These are phyloP conservation scores for Dinothrombium tinctorium DNA, from an alignment of 1,140 invertebrate species.

Conservation along the genomic window DNA sequence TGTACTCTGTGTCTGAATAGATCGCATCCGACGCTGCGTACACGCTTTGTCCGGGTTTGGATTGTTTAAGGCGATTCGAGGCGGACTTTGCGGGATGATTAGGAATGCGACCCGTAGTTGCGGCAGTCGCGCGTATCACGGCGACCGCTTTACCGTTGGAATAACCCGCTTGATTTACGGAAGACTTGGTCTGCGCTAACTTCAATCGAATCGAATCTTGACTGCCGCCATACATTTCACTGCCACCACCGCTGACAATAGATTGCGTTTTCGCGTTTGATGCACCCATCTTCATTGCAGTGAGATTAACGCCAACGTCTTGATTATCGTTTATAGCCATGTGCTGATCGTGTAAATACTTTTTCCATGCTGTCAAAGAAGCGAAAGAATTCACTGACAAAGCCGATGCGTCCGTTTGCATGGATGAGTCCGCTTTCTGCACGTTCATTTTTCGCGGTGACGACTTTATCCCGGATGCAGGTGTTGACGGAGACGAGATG, in stretches of 20 bases:
- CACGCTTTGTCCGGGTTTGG: too few species aligned
- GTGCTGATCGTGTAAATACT: constrained; percentile 5
- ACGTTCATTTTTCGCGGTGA: constrained; percentile 3
- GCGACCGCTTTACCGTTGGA: constrained; percentile 1
- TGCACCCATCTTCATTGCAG: too few species aligned
- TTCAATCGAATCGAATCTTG: too few species aligned
- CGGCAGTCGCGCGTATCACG: background rate
- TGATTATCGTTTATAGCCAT: background rate
- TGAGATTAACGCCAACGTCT: background rate
- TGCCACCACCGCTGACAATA: too few species aligned
- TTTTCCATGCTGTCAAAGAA: background rate
- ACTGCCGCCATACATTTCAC: too few species aligned
- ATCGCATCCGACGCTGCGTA: background rate
- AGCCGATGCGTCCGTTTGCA: constrained; percentile 1
- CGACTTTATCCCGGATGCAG: background rate
- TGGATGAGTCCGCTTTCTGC: constrained; percentile 4
- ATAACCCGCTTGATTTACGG: too few species aligned
- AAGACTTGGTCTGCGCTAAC: too few species aligned
- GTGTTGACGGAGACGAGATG: background rate
- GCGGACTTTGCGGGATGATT: constrained; percentile 1
- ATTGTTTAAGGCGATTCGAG: constrained; percentile 2
- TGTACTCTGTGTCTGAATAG: background rate
- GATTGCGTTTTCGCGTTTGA: too few species aligned
- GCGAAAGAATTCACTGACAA: background rate
- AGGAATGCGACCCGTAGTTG: background rate